phyloP scores from a whole-genome alignment of 2,113 vertebrate genomes.

The Myodes glareolus region DNA sequence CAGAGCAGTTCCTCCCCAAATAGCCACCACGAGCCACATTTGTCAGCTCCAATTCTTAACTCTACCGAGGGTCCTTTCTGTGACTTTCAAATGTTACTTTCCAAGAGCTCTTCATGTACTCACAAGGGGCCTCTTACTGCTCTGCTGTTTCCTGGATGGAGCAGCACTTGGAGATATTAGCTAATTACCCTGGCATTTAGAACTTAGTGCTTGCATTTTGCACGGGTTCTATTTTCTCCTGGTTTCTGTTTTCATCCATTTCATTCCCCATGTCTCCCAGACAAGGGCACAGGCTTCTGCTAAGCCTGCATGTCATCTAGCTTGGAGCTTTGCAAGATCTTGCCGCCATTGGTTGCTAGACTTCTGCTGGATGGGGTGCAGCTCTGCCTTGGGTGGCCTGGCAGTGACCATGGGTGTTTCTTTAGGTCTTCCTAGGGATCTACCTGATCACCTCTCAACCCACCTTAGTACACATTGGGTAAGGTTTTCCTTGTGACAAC shows the following conservation, averaged over 20 bases:
- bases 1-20: neutral
- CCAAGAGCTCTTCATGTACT: neutral
- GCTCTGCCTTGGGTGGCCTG: neutral
- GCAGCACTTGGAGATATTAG: neutral
- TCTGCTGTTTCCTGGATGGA: neutral
- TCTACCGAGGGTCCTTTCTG: neutral
- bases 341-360: neutral
- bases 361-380: neutral
- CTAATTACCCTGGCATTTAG: neutral
- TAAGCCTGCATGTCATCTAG: neutral
- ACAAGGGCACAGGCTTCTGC: neutral
- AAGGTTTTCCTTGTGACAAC: neutral
- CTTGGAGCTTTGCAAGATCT: neutral
- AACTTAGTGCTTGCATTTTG: slow-evolving; percentile 34
- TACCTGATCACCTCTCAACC: neutral
- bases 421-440: neutral
- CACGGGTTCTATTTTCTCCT: neutral
- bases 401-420: neutral
- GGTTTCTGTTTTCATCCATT: neutral
- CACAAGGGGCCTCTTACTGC: neutral
- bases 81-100: neutral
- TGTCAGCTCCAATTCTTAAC: neutral
- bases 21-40: neutral
- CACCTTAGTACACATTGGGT: neutral
- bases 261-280: neutral